A percentile compares a stretch with the other conserved stretches of the same genome.
Conservation (phyloP, 2,888 invertebrate genomes). For the Dermolepida albohirtum region DNA sequence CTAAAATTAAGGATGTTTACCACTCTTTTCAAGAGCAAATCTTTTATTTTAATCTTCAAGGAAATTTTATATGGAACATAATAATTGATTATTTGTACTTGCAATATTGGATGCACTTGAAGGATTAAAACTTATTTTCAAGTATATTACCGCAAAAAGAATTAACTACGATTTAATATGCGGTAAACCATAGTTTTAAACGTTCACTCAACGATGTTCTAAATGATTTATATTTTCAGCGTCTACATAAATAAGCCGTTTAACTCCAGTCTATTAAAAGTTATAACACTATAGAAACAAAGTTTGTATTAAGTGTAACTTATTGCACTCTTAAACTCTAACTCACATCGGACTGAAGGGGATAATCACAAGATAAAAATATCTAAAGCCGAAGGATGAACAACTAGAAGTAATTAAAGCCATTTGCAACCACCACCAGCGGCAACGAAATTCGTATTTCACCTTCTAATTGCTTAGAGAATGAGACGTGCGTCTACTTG, state of each 20-base stretch:
- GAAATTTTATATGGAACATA: no score
- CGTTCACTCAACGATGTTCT: background rate
- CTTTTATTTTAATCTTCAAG: no score
- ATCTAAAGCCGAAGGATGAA: slow-evolving; percentile 14
- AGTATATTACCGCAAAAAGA: no score
- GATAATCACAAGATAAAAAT: slow-evolving; percentile 36
- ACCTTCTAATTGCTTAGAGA: slow-evolving; percentile 51
- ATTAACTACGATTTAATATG: no score
- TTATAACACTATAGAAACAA: slow-evolving; percentile 11
- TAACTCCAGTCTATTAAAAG: slow-evolving; percentile 24
- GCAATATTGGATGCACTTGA: no score
- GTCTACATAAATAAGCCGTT: background rate
- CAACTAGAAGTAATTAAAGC: slow-evolving; percentile 50
- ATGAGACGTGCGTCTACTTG: slow-evolving; percentile 51
- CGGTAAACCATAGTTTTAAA: background rate
- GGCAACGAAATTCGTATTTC: slow-evolving; percentile 50
- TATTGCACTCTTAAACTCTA: slow-evolving; percentile 29
- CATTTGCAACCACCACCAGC: slow-evolving; percentile 48
- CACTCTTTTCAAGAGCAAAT: no score
- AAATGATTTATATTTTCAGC: slow-evolving; percentile 4
- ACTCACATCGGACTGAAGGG: background rate
- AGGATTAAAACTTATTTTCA: no score
- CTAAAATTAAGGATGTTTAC: no score
- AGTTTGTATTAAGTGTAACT: slow-evolving; percentile 27
- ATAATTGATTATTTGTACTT: no score